Base-by-base conservation (phyloP, 2,113 vertebrate species). In the Muscicapa adusta region DNA sequence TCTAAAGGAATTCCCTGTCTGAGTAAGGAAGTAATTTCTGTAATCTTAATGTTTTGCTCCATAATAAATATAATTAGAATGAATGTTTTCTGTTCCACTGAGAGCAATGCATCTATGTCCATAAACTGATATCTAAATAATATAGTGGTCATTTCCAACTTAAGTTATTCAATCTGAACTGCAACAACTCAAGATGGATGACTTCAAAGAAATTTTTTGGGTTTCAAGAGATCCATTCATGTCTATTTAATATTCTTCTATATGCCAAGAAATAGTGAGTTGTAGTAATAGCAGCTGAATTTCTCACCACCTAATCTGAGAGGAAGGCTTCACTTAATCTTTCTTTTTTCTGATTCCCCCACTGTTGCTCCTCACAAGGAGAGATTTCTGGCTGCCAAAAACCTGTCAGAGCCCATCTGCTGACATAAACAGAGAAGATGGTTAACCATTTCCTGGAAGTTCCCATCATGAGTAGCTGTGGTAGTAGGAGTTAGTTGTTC, bases 351-450 rank as follows among this genome's bases (percentile, higher is more conserved):
- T 71, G 7, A 14, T 61, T 28, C 2, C 1, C 11, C 4, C 5
- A 42, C 31, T 1, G 0, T 38, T 36, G 4, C 45, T 89, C 3
- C 12, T 18, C 26, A 25, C 2, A 2, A 0, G 2, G 2, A 33
- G 2, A 72, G 11, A 20, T 10, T 13, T 13, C 17, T 51, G 42
- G 5, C 36, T 65, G 24, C 14, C 23, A 34, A 67, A 28, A 56
- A n/a, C 13, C 0, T 0, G 10, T 11, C 36, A 42, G 18, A 72
- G 13, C 17, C 18, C 33, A 54, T 63, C 31, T 8, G 3, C 23
- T 60, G 25, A 7, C 14, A 31, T 17, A 26, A 83, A 7, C 17
- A 67, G 26, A 7, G n/a, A 63, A 60, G 28, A 24, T 34, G 8
- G 6, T 48, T 66, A 47, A n/a, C 25, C 0, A 1, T 51, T 68